Conservation (phyloP, 2,113 vertebrate genomes). For the Rynchops niger region DNA sequence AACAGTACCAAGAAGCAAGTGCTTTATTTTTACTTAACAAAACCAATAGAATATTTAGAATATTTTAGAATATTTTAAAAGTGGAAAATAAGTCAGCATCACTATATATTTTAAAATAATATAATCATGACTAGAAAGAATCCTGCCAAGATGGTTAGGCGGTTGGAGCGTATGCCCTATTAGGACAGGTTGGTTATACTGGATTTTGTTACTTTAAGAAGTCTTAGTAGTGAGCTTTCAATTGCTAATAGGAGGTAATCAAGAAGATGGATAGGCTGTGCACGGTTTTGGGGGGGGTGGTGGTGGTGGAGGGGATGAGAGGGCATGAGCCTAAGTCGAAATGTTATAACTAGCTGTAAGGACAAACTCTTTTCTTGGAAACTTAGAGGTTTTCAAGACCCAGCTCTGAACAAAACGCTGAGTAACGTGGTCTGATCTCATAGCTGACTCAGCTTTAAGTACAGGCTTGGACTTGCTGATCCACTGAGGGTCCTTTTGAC, state of each 20-base stretch:
- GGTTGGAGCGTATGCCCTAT: not conserved
- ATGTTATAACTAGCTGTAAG: not conserved
- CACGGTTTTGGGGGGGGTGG: no score
- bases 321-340: not conserved
- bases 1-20: not conserved
- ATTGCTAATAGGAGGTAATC: not conserved
- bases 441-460: not conserved
- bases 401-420: not conserved
- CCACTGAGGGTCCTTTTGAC: not conserved
- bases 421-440: not conserved
- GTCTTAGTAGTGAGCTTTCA: not conserved
- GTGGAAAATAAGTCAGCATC: not conserved
- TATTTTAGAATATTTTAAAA: not conserved
- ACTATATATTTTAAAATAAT: not conserved
- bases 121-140: not conserved
- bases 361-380: not conserved
- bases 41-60: not conserved
- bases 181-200: not conserved
- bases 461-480: not conserved
- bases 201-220: not conserved
- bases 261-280: not conserved
- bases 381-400: not conserved
- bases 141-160: not conserved
- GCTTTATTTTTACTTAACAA: not conserved
- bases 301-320: not conserved